Evolutionary conservation across 2,113 vertebrate species (phyloP), one percentile per base, ranked within the genome.

Genomic region (Cairina moschata): DNA sequence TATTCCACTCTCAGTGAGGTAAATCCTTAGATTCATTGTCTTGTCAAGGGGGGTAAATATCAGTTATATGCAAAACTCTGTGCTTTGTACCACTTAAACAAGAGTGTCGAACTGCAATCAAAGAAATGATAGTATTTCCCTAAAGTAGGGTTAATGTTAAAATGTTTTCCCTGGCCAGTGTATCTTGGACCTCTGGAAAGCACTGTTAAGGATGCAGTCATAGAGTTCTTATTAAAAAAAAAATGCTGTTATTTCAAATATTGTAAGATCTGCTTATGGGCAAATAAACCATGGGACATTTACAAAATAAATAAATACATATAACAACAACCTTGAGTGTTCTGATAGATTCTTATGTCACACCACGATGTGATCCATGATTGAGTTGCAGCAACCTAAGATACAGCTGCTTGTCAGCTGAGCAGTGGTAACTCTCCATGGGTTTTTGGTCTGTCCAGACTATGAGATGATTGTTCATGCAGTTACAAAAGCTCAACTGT

Each of bases 11-110:
- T 94, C 66, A 54, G 28, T 74, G 75, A 89, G 69, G 38, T 91
- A 44, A 82, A 38, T 58, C 46, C 0, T 0, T 80, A 82, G 77
- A 66, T 44, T 73, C 40, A 15, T 29, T 82, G 63, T 83, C 91
- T 85, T 85, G 23, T 91, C 92, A 92, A 79, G 20, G 32, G 59
- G 55, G 9, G 94, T 56, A 94, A 88, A 95, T 88, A 78, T 17
- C 48, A 77, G 48, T 72, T 69, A 82, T 86, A 77, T 13, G 17
- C 31, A 69, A 48, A 17, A 11, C 12, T 81, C 23, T 86, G n/a
- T 69, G 21, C 23, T 84, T 36, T 36, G 44, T 16, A 22, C 17
- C 48, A 58, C 73, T 72, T 60, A 69, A 72, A 71, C 6, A 67
- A 25, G 17, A 78, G 13, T 11, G 28, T 56, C 60, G 25, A 86